A percentile compares a stretch with the other conserved stretches of the same genome.
Evolutionary conservation across 23 tunicate species (phyloP).

Genomic region (Halocynthia aurantium): DNA sequence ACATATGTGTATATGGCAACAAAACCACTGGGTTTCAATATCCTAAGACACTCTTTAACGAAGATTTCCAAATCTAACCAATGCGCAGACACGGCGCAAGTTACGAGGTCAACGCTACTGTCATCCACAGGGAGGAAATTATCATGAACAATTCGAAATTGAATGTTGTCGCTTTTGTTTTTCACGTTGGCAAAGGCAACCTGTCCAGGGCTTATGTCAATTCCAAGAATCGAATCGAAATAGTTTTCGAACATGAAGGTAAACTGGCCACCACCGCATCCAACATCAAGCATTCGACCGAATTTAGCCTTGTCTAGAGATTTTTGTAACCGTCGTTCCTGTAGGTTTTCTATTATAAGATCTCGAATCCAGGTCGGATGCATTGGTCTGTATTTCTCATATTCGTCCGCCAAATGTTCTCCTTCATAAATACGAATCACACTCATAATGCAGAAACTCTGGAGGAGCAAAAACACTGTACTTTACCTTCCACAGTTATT

Average conservation of each 20-base stretch:
- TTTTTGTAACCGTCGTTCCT: neutral
- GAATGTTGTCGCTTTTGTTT: neutral
- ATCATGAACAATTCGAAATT: slow-evolving; percentile 4
- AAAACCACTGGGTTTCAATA: neutral
- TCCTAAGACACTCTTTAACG: neutral
- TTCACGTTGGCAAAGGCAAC: neutral
- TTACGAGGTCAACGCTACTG: neutral
- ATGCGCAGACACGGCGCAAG: neutral
- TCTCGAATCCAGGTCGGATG: neutral
- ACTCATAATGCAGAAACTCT: too few relatives aligned
- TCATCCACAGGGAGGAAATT: neutral
- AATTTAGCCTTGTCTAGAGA: neutral
- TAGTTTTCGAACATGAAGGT: neutral
- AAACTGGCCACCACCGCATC: slow-evolving; percentile 3
- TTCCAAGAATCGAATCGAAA: neutral
- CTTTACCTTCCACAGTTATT: too few relatives aligned
- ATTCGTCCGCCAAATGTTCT: neutral
- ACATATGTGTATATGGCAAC: neutral
- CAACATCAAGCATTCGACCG: slow-evolving; percentile 1
- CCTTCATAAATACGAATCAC: neutral
- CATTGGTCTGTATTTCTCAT: neutral
- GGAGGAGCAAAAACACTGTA: too few relatives aligned
- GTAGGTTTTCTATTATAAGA: neutral
- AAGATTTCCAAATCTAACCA: neutral
- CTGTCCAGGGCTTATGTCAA: neutral